Evolutionary conservation across 2,113 vertebrate genomes (phyloP), one percentile per base, ranked within the genome.

Genomic region (Gavia stellata): DNA sequence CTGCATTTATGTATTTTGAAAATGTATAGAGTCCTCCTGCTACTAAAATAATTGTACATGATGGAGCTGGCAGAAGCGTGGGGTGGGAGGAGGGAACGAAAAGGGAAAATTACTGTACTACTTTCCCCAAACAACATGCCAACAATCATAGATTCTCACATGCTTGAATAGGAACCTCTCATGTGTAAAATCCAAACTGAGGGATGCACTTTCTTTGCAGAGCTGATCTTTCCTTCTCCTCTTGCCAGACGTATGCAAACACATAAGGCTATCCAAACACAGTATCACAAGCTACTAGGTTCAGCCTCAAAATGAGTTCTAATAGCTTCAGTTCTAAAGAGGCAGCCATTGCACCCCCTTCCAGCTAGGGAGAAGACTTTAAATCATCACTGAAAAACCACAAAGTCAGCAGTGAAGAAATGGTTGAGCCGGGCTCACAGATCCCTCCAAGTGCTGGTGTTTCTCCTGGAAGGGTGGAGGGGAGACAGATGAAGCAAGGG

Each of bases 121-220:
- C 26, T 28, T 13, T 8, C n/a, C 38, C 49, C 81, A 19, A 81
- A 49, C n/a, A 29, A 91, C 72, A 82, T 29, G 33, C 49, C 45
- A 62, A 50, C 44, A 33, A 87, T 78, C 42, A 70, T 6, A 80
- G 92, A 47, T 52, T 34, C 61, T 75, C 78, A 47, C 86, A 65
- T 36, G 88, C 71, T 90, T 92, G 81, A 96, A 71, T 58, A 77
- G 81, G 94, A 96, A 94, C n/a, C 47, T 81, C 77, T 95, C 88
- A 93, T 28, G 87, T 84, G 91, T 80, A 88, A 97, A 98, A 97
- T 94, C 67, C 88, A 83, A 98, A 73, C 23, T 56, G 49, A 86
- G 71, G 45, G 67, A 61, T 40, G 65, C 42, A 29, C 24, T 81
- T 95, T 88, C 90, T 77, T 72, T 12, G 42, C 49, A 8, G 71